Conservation (phyloP, 2,888 invertebrate species). For the Frankliniella intonsa region DNA sequence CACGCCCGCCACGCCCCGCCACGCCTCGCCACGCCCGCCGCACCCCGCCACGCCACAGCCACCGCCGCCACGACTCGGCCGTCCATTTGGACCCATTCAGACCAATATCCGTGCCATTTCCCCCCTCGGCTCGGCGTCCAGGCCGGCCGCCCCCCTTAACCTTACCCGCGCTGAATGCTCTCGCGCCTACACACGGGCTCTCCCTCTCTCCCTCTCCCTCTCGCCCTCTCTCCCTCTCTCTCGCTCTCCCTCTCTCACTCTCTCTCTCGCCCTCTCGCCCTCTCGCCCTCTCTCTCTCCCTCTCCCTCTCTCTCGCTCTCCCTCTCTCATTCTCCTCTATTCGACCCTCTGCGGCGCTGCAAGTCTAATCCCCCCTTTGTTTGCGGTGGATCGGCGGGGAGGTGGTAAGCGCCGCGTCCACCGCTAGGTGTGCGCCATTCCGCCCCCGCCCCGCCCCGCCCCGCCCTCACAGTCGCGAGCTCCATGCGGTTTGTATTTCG, state of each 20-base stretch:
- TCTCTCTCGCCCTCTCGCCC: background rate
- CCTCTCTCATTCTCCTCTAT: background rate
- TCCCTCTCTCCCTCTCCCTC: background rate
- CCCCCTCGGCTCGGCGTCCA: background rate
- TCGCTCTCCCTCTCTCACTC: background rate
- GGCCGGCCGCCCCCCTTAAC: too few species aligned
- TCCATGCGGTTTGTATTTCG: too few species aligned
- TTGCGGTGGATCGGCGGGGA: background rate
- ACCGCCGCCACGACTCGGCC: background rate
- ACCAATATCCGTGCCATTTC: conserved; percentile 12
- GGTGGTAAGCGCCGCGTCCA: background rate
- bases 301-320: background rate
- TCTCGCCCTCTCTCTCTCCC: background rate
- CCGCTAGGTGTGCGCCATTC: too few species aligned
- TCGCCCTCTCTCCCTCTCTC: too few species aligned
- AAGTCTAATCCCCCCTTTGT: conserved; percentile 10
- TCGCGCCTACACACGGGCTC: conserved; percentile 2
- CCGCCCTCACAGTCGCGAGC: too few species aligned
- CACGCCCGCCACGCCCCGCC: background rate
- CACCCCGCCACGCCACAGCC: background rate
- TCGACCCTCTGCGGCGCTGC: background rate
- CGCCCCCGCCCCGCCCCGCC: too few species aligned
- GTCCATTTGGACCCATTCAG: conserved; percentile 19
- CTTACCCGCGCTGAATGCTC: background rate
- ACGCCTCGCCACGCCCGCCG: background rate